Conservation (phyloP, 2,888 invertebrate genomes). For the Gymnocheta viridis region DNA sequence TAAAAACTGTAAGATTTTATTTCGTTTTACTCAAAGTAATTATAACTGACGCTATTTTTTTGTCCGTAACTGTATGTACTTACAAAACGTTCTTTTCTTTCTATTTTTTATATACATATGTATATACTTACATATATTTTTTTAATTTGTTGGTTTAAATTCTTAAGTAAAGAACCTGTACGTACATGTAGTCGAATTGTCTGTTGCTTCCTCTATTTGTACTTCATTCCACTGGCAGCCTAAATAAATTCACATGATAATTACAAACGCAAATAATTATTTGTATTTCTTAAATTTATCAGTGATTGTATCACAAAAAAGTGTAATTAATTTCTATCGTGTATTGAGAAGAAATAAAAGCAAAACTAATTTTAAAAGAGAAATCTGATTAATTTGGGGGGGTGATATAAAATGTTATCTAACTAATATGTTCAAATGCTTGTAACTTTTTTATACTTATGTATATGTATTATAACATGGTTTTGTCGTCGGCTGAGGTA, state of each 20-base stretch:
- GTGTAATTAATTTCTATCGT: neutral
- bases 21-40: no score
- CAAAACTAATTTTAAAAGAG: neutral
- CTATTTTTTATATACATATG: no score
- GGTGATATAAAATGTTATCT: constrained; percentile 5
- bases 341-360: constrained; percentile 3
- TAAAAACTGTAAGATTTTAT: no score
- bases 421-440: no score
- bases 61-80: no score
- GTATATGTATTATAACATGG: no score
- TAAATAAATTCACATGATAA: constrained; percentile 70
- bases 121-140: no score
- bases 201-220: constrained; percentile 25
- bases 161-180: neutral
- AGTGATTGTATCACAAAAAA: constrained; percentile 30
- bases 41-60: no score
- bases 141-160: constrained; percentile 2
- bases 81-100: constrained; percentile 32
- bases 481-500: no score
- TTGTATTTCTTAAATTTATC: constrained; percentile 71
- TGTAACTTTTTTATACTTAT: no score
- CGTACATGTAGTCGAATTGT: neutral
- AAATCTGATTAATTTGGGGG: neutral
- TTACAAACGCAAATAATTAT: constrained; percentile 70
- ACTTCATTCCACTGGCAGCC: constrained; percentile 47